These are phyloP conservation scores for Alloplasta piceator DNA, from an alignment of 2,888 invertebrate genomes.

Conservation along the genomic window DNA sequence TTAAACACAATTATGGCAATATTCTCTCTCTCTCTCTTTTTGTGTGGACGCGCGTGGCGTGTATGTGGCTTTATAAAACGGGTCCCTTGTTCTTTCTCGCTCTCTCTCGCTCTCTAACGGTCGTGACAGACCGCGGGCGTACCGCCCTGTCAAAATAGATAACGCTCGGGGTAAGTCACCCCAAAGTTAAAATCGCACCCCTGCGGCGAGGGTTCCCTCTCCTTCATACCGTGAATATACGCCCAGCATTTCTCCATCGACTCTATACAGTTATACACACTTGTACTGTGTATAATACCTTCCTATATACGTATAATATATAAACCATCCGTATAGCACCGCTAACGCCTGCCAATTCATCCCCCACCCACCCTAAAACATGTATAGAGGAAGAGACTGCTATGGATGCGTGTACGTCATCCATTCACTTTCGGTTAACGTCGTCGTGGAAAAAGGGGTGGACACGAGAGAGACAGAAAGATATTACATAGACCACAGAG, in stretches of 20 bases:
- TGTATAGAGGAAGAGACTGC: constrained; percentile 8
- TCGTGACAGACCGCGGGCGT: constrained; percentile 80
- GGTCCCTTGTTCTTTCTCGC: constrained; percentile 43
- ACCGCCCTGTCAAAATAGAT: constrained; percentile 83
- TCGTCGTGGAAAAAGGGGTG: constrained; percentile 76
- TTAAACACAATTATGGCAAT: constrained; percentile 80
- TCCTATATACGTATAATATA: constrained; percentile 43
- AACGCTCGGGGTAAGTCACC: constrained; percentile 81
- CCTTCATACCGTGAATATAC: constrained; percentile 48
- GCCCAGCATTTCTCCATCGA: constrained; percentile 50
- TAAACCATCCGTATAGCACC: constrained; percentile 23
- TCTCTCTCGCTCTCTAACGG: background rate
- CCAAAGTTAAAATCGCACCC: constrained; percentile 81
- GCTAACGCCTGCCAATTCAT: constrained; percentile 51
- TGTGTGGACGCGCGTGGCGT: constrained; percentile 21
- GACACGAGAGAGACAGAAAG: constrained; percentile 68
- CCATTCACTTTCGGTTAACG: constrained; percentile 81
- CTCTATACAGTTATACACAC: constrained; percentile 27
- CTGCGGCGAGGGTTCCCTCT: constrained; percentile 67
- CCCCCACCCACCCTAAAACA: constrained; percentile 19
- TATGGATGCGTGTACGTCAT: constrained; percentile 71
- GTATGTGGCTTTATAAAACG: constrained; percentile 19
- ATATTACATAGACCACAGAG: constrained; percentile 60
- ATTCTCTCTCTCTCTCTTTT: constrained; percentile 6
- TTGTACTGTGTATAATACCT: constrained; percentile 16